Evolutionary conservation across 1,140 invertebrate species (phyloP).

Genomic region (Drosophila kepulauana): DNA sequence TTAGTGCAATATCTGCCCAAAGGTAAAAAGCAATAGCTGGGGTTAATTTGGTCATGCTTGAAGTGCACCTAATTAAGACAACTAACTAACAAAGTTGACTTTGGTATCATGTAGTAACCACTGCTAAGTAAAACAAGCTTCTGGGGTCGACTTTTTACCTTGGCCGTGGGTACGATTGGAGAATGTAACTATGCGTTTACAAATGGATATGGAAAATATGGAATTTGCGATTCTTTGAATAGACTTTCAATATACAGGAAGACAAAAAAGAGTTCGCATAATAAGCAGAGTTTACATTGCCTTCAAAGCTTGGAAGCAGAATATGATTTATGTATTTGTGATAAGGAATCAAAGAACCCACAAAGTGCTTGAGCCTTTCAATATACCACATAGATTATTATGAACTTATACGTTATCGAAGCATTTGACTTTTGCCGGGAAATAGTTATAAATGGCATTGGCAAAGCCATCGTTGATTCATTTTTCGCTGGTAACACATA

Average conservation of each 20-base stretch:
- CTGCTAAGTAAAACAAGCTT: neutral
- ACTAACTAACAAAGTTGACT: neutral
- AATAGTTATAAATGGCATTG: slow-evolving; percentile 28
- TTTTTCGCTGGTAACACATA: neutral
- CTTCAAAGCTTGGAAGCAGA: slow-evolving; percentile 5
- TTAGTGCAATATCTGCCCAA: slow-evolving; percentile 7
- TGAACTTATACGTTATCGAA: slow-evolving; percentile 34
- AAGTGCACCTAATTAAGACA: slow-evolving; percentile 27
- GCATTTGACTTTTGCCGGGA: slow-evolving; percentile 7
- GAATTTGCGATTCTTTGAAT: too few relatives aligned
- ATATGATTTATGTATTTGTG: slow-evolving; percentile 36
- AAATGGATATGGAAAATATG: too few relatives aligned
- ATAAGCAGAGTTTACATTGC: neutral
- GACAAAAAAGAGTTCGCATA: too few relatives aligned
- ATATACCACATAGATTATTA: slow-evolving; percentile 19
- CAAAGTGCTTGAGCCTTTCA: slow-evolving; percentile 9
- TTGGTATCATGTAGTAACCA: neutral
- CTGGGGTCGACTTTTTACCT: neutral
- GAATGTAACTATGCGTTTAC: too few relatives aligned
- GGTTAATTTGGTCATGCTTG: slow-evolving; percentile 39
- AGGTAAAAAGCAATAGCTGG: neutral
- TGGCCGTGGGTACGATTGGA: too few relatives aligned
- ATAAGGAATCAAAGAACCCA: slow-evolving; percentile 46
- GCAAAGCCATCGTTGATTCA: neutral
- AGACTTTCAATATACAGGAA: too few relatives aligned